Percentiles rank a stretch among this genome's conserved stretches.
Evolutionary conservation across 2,888 invertebrate genomes (phyloP).

Genomic region (Ophonus ardosiacus): DNA sequence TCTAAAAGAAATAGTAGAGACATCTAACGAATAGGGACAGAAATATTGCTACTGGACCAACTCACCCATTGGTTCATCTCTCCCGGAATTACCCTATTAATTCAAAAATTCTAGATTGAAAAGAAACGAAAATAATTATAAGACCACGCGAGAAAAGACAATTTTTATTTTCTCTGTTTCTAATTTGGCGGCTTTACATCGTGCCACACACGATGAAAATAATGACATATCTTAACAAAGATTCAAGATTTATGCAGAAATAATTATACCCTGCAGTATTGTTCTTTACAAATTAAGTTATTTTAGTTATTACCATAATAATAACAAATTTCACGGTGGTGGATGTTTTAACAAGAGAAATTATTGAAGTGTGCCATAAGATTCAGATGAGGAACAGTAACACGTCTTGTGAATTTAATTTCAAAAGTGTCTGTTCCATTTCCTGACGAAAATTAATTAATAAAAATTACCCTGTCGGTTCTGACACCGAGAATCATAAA

Average conservation of each 20-base stretch:
- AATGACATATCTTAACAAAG: not conserved
- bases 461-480: slow-evolving; percentile 46
- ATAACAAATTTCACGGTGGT: slow-evolving; percentile 9
- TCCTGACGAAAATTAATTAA: slow-evolving; percentile 45
- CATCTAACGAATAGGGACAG: no score
- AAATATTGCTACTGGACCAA: no score
- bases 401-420: slow-evolving; percentile 28
- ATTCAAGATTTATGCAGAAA: not conserved
- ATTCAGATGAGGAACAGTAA: not conserved
- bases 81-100: no score
- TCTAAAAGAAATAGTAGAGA: no score
- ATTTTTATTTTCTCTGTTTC: no score
- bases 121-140: no score
- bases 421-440: slow-evolving; percentile 45
- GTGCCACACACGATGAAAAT: no score
- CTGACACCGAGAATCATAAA: slow-evolving; percentile 21
- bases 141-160: no score
- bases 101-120: no score
- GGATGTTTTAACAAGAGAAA: not conserved
- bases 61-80: no score
- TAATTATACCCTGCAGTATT: not conserved
- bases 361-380: slow-evolving; percentile 16
- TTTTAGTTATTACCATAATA: slow-evolving; percentile 13
- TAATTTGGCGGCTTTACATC: no score
- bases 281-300: not conserved